These are phyloP conservation scores for Drosophila burlai DNA, from an alignment of 1,140 invertebrate species.

Conservation along the genomic window DNA sequence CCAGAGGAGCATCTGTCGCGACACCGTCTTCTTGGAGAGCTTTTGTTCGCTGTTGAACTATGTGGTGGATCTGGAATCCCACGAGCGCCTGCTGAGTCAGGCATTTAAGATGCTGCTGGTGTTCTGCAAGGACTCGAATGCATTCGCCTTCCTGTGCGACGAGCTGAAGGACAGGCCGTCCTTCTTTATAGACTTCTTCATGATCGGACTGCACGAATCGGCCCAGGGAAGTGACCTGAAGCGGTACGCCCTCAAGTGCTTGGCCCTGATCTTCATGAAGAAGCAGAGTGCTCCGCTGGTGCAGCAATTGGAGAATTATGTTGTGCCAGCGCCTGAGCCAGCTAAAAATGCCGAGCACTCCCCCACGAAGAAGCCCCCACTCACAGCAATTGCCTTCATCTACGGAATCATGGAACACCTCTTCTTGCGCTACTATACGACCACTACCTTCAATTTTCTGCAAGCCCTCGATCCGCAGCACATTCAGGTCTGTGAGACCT, in stretches of 20 bases:
- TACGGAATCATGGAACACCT: slow-evolving; percentile 48
- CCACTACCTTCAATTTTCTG: slow-evolving; percentile 48
- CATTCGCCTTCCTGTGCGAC: slow-evolving; percentile 45
- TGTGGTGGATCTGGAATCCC: slow-evolving; percentile 12
- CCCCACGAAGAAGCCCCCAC: background rate
- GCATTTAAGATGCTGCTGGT: slow-evolving; percentile 66
- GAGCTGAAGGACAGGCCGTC: slow-evolving; percentile 23
- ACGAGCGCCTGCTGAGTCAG: slow-evolving; percentile 25
- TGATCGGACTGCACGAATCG: slow-evolving; percentile 26
- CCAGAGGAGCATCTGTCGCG: slow-evolving; percentile 70
- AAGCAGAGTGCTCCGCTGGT: slow-evolving; percentile 26
- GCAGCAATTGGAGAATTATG: slow-evolving; percentile 29
- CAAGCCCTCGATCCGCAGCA: slow-evolving; percentile 33
- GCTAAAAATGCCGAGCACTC: background rate
- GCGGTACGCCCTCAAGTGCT: slow-evolving; percentile 31
- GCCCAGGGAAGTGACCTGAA: slow-evolving; percentile 31
- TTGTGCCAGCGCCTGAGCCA: background rate
- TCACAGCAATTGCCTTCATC: slow-evolving; percentile 25
- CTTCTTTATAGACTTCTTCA: slow-evolving; percentile 43
- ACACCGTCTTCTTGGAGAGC: slow-evolving; percentile 44
- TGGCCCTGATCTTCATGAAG: slow-evolving; percentile 58
- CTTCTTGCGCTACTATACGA: slow-evolving; percentile 47
- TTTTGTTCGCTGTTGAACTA: slow-evolving; percentile 31
- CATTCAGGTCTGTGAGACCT: slow-evolving; percentile 57
- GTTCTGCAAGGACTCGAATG: slow-evolving; percentile 59